Evolutionary conservation across 92 coral and sea anemone genomes (phyloP), one percentile per base, ranked within the genome.

Genomic region (Phenganax subtilis): DNA sequence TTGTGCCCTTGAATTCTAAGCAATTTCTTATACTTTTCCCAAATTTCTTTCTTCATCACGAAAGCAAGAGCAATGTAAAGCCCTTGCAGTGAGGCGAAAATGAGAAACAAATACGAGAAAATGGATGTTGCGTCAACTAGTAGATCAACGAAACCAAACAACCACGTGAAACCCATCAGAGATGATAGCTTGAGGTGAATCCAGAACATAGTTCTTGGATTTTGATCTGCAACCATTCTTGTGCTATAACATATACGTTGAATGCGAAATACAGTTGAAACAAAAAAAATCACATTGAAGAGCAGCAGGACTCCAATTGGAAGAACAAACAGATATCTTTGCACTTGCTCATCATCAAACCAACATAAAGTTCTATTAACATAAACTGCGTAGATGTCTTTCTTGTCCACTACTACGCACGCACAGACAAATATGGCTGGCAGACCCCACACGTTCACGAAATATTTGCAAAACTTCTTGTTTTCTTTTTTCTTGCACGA

Each of bases 111-210:
- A 57, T 58, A 76, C 30, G 69, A 57, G 56, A 76, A 76, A 15
- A 76, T 37, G 47, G 47, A 28, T 3, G 55, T 20, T 9, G 55
- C 6, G 6, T 30, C 73, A 3, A 76, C 54, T 0, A 59, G 54
- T 5, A 59, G 69, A 76, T 59, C 15, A 9, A 76, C 15, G 29
- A 76, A 59, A 12, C 81, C 81, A 30, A 76, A 76, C 17, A 76
- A 47, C 81, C 81, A 76, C 58, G 54, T 29, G 56, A 76, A 76
- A 2, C 81, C 81, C 69, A 59, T 76, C 70, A 76, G 37, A 64
- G 81, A 17, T 20, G 70, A 76, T 11, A 76, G 69, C 56, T 76
- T 76, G 53, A 76, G 53, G 12, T 59, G 60, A 25, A 76, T 44
- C 70, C 54, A 73, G 12, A 73, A 47, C 58, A 73, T n/a, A 27